These are phyloP conservation scores for Ectemnius lituratus DNA, from an alignment of 2,888 invertebrate genomes.

Conservation along the genomic window DNA sequence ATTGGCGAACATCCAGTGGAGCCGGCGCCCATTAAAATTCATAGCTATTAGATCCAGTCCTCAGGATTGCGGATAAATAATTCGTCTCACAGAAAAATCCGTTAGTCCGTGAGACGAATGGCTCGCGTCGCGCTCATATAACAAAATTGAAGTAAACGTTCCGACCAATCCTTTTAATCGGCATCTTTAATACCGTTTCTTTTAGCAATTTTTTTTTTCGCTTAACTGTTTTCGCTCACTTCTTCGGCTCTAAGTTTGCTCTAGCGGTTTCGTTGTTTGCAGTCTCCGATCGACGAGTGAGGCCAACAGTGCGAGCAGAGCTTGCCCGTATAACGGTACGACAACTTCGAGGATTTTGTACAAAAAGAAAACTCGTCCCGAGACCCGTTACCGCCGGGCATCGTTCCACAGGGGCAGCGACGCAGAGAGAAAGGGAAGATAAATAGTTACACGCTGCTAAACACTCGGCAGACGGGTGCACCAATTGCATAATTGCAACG, in stretches of 20 bases:
- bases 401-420: conserved; percentile 58
- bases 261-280: conserved; percentile 35
- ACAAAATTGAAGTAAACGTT: neutral
- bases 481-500: conserved; percentile 56
- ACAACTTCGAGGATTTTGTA: conserved; percentile 67
- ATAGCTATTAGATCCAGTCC: too few species aligned
- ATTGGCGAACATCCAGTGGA: too few species aligned
- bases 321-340: conserved; percentile 70
- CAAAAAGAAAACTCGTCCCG: conserved; percentile 62
- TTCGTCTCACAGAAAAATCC: too few species aligned
- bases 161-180: neutral
- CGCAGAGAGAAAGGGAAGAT: conserved; percentile 24
- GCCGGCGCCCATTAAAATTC: too few species aligned
- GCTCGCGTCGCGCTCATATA: neutral
- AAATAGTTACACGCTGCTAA: conserved; percentile 33
- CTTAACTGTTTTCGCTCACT: neutral
- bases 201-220: neutral
- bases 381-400: conserved; percentile 72
- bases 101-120: too few species aligned
- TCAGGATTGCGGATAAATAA: too few species aligned
- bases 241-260: conserved; percentile 4
- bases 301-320: conserved; percentile 7
- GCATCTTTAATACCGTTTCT: too few species aligned
- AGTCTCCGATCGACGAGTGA: conserved; percentile 18
- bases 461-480: conserved; percentile 37